A percentile compares a stretch with the other conserved stretches of the same genome.
Conservation (phyloP, 1,140 invertebrate species). For the Drosophila ogumai region DNA sequence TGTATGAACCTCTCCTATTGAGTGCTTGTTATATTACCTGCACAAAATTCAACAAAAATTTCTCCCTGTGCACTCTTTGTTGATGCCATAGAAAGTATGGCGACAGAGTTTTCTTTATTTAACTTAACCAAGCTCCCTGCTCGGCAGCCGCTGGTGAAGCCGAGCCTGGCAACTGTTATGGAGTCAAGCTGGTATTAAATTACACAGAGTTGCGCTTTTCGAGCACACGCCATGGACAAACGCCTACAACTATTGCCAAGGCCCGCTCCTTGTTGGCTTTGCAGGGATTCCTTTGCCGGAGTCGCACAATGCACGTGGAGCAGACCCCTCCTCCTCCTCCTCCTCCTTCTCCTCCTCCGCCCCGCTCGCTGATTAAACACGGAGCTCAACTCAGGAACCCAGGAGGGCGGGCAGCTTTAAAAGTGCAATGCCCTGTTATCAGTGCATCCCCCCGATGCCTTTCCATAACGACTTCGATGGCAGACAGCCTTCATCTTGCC, state of each 20-base stretch:
- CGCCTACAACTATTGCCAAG: slow-evolving; percentile 21
- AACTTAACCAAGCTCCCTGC: slow-evolving; percentile 33
- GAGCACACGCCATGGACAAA: slow-evolving; percentile 52
- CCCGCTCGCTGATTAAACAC: slow-evolving; percentile 57
- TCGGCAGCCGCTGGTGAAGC: slow-evolving; percentile 12
- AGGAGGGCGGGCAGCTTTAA: slow-evolving; percentile 29
- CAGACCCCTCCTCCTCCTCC: slow-evolving; percentile 10
- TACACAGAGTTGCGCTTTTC: slow-evolving; percentile 59
- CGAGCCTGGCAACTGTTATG: slow-evolving; percentile 32
- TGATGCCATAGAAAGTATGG: slow-evolving; percentile 63
- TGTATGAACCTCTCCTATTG: neutral
- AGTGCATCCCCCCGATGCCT: slow-evolving; percentile 11
- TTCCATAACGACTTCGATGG: slow-evolving; percentile 44
- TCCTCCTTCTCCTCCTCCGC: neutral
- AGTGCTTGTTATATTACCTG: neutral
- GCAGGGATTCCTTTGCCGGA: slow-evolving; percentile 54
- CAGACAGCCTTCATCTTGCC: slow-evolving; percentile 48
- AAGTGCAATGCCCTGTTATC: slow-evolving; percentile 66
- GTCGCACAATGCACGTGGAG: slow-evolving; percentile 30
- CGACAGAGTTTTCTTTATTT: slow-evolving; percentile 51
- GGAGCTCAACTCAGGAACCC: neutral
- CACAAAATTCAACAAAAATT: neutral
- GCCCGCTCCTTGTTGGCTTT: slow-evolving; percentile 45
- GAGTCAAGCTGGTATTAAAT: slow-evolving; percentile 62
- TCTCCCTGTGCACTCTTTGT: neutral